These are phyloP conservation scores for Basileuterus tristriatus DNA, from an alignment of 2,797 vertebrate species.

Conservation along the genomic window DNA sequence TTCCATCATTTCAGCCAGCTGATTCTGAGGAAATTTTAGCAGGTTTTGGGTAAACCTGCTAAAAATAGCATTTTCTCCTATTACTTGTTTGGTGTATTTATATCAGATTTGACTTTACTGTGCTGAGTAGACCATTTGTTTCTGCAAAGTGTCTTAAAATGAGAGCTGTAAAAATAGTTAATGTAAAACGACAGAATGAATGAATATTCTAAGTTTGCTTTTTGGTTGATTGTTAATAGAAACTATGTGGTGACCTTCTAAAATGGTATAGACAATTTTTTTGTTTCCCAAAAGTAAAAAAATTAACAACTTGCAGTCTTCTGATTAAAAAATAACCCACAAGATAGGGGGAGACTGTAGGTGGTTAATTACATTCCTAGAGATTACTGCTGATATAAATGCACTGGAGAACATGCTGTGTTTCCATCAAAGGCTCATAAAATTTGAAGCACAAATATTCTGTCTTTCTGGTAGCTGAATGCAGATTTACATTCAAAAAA, in stretches of 20 bases:
- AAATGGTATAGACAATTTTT: not conserved
- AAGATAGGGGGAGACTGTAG: not conserved
- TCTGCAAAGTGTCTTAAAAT: not conserved
- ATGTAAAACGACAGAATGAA: not conserved
- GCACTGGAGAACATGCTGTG: not conserved
- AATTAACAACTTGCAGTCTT: not conserved
- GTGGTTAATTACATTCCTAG: not conserved
- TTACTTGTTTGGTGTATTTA: not conserved
- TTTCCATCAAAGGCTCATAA: not conserved
- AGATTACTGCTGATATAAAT: not conserved
- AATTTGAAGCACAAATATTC: not conserved
- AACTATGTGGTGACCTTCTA: not conserved
- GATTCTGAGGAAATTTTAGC: not conserved
- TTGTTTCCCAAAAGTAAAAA: not conserved
- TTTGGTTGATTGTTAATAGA: not conserved
- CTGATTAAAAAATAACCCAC: not conserved
- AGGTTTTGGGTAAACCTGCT: not conserved
- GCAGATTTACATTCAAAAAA: not conserved
- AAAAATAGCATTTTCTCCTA: not conserved
- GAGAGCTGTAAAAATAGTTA: not conserved
- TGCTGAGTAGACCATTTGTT: not conserved
- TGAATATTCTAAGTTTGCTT: not conserved
- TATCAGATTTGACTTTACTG: not conserved
- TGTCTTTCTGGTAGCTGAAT: not conserved
- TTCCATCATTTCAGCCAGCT: not conserved